These are phyloP conservation scores for Brenthis ino DNA, from an alignment of 2,888 invertebrate species.

Conservation along the genomic window DNA sequence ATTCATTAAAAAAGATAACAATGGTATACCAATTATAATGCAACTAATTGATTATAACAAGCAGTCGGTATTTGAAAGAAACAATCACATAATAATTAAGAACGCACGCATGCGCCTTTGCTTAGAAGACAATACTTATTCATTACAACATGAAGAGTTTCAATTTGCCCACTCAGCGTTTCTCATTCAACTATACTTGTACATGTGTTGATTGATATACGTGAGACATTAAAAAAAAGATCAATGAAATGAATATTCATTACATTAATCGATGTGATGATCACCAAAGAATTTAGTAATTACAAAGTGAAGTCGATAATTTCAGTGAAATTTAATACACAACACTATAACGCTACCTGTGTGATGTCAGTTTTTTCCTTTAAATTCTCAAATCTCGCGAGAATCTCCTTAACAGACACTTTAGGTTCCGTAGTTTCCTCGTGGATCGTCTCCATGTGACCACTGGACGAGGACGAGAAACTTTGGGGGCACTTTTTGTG, in stretches of 20 bases:
- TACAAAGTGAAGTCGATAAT: slow-evolving; percentile 2
- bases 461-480: slow-evolving; percentile 82
- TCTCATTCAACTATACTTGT: slow-evolving; percentile 8
- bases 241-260: slow-evolving; percentile 2
- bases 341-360: slow-evolving; percentile 45
- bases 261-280: not conserved
- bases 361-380: slow-evolving; percentile 71
- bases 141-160: slow-evolving; percentile 5
- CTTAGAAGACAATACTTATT: slow-evolving; percentile 15
- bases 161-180: not conserved
- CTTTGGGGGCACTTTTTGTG: slow-evolving; percentile 73
- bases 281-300: slow-evolving; percentile 1
- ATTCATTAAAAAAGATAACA: no score
- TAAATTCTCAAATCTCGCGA: slow-evolving; percentile 90
- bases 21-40: no score
- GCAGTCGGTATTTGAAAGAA: not conserved
- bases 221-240: slow-evolving; percentile 2
- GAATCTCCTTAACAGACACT: slow-evolving; percentile 91
- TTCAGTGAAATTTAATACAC: slow-evolving; percentile 17
- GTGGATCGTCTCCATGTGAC: slow-evolving; percentile 90
- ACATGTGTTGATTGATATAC: not conserved
- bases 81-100: not conserved
- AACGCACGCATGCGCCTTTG: not conserved
- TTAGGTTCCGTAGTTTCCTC: slow-evolving; percentile 91
- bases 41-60: no score